A percentile compares a stretch with the other conserved stretches of the same genome.
Evolutionary conservation across 1,140 invertebrate genomes (phyloP).

Genomic region (Drosophila mauritiana): DNA sequence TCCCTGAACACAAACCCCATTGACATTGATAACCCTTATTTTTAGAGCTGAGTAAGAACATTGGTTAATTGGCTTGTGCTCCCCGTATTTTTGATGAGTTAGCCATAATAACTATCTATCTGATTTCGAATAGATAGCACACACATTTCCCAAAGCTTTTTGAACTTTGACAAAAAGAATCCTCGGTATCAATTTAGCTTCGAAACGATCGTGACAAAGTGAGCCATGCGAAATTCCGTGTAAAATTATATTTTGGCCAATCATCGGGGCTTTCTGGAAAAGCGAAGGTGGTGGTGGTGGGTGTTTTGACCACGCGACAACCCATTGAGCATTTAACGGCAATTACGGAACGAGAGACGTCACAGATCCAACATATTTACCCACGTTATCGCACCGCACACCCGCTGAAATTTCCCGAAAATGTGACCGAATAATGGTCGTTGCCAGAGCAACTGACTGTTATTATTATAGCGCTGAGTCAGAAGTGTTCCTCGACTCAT

Average conservation of each 20-base stretch:
- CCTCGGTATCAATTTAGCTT: constrained; percentile 10
- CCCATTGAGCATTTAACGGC: constrained; percentile 9
- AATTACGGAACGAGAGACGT: constrained; percentile 23
- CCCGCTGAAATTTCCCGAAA: constrained; percentile 50
- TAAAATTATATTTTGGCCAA: constrained; percentile 12
- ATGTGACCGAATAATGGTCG: constrained; percentile 30
- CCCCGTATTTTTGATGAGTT: constrained; percentile 18
- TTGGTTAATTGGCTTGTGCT: constrained; percentile 32
- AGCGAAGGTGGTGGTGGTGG: neutral
- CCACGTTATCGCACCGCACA: constrained; percentile 20
- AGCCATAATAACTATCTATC: neutral
- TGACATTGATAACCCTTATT: constrained; percentile 26
- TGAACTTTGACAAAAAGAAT: constrained; percentile 28
- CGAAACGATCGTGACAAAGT: constrained; percentile 15
- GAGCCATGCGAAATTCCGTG: constrained; percentile 37
- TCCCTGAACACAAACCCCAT: neutral
- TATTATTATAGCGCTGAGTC: constrained; percentile 27
- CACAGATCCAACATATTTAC: constrained; percentile 16
- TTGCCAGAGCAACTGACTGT: neutral
- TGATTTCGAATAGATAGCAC: neutral
- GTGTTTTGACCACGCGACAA: constrained; percentile 31
- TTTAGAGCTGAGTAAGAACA: constrained; percentile 43
- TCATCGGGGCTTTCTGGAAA: constrained; percentile 18
- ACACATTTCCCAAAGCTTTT: neutral
- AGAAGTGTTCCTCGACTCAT: constrained; percentile 2